A percentile compares a stretch with the other conserved stretches of the same genome.
Evolutionary conservation across 2,888 invertebrate species (phyloP).

Genomic region (Drosophila conformis): DNA sequence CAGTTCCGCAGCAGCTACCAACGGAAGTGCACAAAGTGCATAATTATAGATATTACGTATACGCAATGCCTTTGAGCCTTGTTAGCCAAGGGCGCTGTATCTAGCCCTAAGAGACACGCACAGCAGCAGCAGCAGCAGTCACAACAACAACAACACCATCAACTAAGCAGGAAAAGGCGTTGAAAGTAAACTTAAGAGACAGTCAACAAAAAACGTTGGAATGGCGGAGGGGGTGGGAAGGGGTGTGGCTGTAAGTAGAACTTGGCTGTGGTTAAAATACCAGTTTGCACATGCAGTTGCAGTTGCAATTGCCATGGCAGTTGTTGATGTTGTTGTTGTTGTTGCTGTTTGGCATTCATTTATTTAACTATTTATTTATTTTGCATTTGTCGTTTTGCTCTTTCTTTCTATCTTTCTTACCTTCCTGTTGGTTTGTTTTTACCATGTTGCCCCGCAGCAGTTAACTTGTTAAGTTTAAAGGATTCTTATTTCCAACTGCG

Average conservation of each 20-base stretch:
- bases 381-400: constrained; percentile 40
- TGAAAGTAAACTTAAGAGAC: constrained; percentile 45
- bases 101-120: constrained; percentile 19
- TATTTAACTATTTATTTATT: constrained; percentile 66
- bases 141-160: constrained; percentile 25
- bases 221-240: background rate
- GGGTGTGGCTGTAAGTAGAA: constrained; percentile 14
- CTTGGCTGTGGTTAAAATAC: constrained; percentile 41
- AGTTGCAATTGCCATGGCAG: background rate
- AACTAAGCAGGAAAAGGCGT: constrained; percentile 52
- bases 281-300: constrained; percentile 41
- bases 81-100: constrained; percentile 25
- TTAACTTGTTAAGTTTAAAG: constrained; percentile 48
- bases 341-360: constrained; percentile 40
- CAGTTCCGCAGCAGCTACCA: constrained; percentile 24
- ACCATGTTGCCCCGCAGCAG: constrained; percentile 18
- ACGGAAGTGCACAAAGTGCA: constrained; percentile 64
- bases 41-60: constrained; percentile 68
- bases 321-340: background rate
- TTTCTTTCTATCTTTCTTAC: background rate
- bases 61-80: constrained; percentile 40
- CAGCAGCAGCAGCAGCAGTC: constrained; percentile 22
- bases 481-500: constrained; percentile 36
- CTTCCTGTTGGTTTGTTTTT: constrained; percentile 5
- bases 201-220: constrained; percentile 44